These are phyloP conservation scores for Drosophila nigromelanica DNA, from an alignment of 1,140 invertebrate genomes.

Conservation along the genomic window DNA sequence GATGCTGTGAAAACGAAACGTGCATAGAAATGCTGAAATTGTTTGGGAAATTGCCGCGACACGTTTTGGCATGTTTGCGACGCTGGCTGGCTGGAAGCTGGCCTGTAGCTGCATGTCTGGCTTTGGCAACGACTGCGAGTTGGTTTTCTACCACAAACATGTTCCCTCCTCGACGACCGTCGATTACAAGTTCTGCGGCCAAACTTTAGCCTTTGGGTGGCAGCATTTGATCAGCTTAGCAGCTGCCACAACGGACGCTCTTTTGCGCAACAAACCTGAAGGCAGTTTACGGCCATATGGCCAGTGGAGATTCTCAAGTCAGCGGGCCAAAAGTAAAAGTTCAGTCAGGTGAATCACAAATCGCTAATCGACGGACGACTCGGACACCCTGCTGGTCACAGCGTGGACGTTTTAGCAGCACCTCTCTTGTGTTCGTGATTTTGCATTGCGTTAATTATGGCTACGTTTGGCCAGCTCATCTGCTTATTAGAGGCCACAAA, in stretches of 20 bases:
- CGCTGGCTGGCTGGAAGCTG: slow-evolving; percentile 19
- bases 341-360: slow-evolving; percentile 31
- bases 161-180: slow-evolving; percentile 24
- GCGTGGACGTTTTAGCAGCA: slow-evolving; percentile 23
- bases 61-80: slow-evolving; percentile 66
- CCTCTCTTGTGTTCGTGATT: slow-evolving; percentile 39
- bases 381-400: slow-evolving; percentile 32
- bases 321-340: slow-evolving; percentile 66
- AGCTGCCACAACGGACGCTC: slow-evolving; percentile 23
- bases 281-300: slow-evolving; percentile 49
- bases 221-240: slow-evolving; percentile 49
- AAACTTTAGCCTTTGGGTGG: slow-evolving; percentile 78
- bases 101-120: slow-evolving; percentile 15
- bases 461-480: slow-evolving; percentile 44
- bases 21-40: slow-evolving; percentile 65
- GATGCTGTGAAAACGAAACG: slow-evolving; percentile 42
- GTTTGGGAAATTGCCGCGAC: slow-evolving; percentile 75
- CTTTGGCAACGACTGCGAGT: slow-evolving; percentile 32
- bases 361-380: slow-evolving; percentile 35
- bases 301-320: slow-evolving; percentile 48
- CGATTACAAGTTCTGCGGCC: slow-evolving; percentile 49
- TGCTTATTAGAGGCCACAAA: slow-evolving; percentile 50
- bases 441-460: slow-evolving; percentile 43
- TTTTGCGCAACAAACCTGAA: slow-evolving; percentile 52
- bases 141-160: slow-evolving; percentile 44